These are phyloP conservation scores for Leucophenga montana DNA, from an alignment of 2,888 invertebrate species.

Conservation along the genomic window DNA sequence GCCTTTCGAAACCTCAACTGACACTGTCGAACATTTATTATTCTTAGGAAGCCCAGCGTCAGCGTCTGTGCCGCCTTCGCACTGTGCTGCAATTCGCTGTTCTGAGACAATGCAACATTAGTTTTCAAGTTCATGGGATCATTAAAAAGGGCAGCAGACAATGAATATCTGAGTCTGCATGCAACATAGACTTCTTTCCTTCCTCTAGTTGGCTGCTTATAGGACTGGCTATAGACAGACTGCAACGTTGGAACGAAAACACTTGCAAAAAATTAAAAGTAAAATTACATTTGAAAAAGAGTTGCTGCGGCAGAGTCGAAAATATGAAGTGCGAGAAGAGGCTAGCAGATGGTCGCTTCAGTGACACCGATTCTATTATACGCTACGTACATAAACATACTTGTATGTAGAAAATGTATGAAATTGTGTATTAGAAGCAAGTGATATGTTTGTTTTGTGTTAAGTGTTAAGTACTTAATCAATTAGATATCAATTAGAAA, in stretches of 20 bases:
- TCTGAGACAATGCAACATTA: conserved; percentile 59
- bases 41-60: conserved; percentile 23
- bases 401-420: too few relatives aligned
- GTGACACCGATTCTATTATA: too few relatives aligned
- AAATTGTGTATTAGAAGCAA: too few relatives aligned
- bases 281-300: conserved; percentile 13
- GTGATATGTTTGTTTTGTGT: too few relatives aligned
- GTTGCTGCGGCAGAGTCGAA: conserved; percentile 17
- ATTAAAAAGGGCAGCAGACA: conserved; percentile 47
- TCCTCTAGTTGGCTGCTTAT: too few relatives aligned
- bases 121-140: conserved; percentile 68
- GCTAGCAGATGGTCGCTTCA: neutral
- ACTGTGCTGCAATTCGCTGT: conserved; percentile 2
- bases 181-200: too few relatives aligned
- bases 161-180: conserved; percentile 27
- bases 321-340: neutral
- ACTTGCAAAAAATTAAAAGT: conserved; percentile 7
- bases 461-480: too few relatives aligned
- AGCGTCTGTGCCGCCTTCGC: neutral
- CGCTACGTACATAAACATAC: too few relatives aligned
- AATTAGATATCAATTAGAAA: too few relatives aligned
- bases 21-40: conserved; percentile 60
- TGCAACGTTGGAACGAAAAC: too few relatives aligned
- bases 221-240: too few relatives aligned
- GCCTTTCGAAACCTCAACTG: conserved; percentile 58